Base-by-base conservation (phyloP, 2,797 vertebrate species). In the Cyprinella venusta region DNA sequence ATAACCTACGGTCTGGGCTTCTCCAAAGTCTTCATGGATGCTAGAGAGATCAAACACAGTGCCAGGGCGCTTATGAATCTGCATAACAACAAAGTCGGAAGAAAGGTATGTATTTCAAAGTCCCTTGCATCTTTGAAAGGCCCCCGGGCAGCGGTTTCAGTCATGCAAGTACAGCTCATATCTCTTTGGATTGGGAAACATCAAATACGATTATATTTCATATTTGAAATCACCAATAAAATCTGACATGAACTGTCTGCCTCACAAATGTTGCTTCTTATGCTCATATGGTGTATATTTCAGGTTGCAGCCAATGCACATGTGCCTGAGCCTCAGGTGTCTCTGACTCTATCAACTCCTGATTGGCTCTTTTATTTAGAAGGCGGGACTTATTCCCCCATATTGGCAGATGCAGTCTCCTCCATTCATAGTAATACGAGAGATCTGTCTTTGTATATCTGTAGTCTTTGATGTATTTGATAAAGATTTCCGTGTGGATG, bases 51-150 rank as follows among this genome's bases (percentile, higher is more conserved):
- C 89, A 99, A 98, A 87, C 97, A 98, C 90, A 99, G 97, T 0
- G 96, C 97, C 10, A 92, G 97, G 90, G 97, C 97, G 0, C 97
- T 99, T 81, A 99, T 99, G 98, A 99, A 99, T 94, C 94, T 99
- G 82, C 98, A 99, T 91, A 99, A 99, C 89, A 99, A 98, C 0
- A 97, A 99, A 91, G 98, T 96, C 0, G 98, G 98, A 88, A 93
- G 97, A 10, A 99, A 98, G 97, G 98, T 99, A 95, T 90, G 96
- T 89, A 59, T 77, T 48, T 26, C n/a, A 67, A 5, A 1, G 61
- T 63, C 24, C 12, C 13, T 26, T 63, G 12, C 8, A 24, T 59
- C 21, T n/a, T 56, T 56, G 54, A 10, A 56, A 56, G 8, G 54
- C 10, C 21, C 56, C 12, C 10, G 1, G n/a, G n/a, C 56, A 6